These are phyloP conservation scores for Littorina saxatilis DNA, from an alignment of 1,140 invertebrate genomes.

Conservation along the genomic window DNA sequence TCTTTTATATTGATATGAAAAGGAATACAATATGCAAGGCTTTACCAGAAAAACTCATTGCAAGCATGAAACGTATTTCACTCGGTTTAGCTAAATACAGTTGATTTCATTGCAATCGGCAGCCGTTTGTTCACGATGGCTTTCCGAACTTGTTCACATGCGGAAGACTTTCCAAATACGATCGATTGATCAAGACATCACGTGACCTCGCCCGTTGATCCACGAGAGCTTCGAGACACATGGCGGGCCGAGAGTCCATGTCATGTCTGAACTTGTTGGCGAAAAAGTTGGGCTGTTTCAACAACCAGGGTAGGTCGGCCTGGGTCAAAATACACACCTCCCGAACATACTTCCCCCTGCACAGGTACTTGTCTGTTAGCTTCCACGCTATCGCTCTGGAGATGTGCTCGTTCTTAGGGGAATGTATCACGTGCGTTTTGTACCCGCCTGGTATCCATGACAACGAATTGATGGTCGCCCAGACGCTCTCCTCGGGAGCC, in stretches of 20 bases:
- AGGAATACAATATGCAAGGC: too few relatives aligned
- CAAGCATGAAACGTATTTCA: too few relatives aligned
- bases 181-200: constrained; percentile 42
- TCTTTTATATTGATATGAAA: too few relatives aligned
- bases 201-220: constrained; percentile 39
- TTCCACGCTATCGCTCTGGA: constrained; percentile 18
- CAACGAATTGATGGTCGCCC: constrained; percentile 56
- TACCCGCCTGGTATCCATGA: constrained; percentile 56
- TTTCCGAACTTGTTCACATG: constrained; percentile 49
- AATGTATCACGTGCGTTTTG: constrained; percentile 41
- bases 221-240: constrained; percentile 66
- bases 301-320: constrained; percentile 63
- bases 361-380: constrained; percentile 27
- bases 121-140: constrained; percentile 16
- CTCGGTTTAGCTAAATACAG: too few relatives aligned
- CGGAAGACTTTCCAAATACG: constrained; percentile 48
- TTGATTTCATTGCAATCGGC: too few relatives aligned
- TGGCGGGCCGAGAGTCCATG: constrained; percentile 57
- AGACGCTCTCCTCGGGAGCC: constrained; percentile 60
- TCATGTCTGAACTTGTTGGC: constrained; percentile 71
- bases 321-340: constrained; percentile 23
- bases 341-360: constrained; percentile 13
- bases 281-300: constrained; percentile 57
- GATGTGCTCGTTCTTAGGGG: constrained; percentile 36
- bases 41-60: too few relatives aligned